Base-by-base conservation (phyloP, 2,888 invertebrate genomes). In the Acanthopleura granulata region DNA sequence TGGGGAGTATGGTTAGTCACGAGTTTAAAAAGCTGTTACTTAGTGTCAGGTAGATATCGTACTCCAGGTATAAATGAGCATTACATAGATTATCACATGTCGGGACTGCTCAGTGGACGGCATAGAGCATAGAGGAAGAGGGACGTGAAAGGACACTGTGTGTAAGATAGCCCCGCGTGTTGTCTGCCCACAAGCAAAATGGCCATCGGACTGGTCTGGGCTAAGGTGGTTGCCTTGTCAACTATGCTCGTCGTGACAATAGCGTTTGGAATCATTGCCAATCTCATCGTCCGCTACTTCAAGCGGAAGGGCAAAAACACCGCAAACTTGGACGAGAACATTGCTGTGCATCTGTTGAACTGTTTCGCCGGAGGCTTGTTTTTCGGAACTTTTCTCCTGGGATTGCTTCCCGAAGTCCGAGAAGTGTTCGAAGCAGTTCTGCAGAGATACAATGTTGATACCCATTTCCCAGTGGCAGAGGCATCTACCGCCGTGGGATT, bases 361-460 rank as follows among this genome's bases (percentile, higher is more conserved):
- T 90, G 90, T 76, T 81, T 91, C 70, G 86, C 89, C 25, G 90
- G 90, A 15, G 91, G 91, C 4, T 88, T 91, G 14, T 91, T 91
- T 78, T 82, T 91, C 15, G 90, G 88, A 0, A 89, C 90, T 73
- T 89, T 88, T 74, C 85, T 91, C 57, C 80, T 91, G 3, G 86
- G 88, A 72, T 81, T 91, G 12, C 79, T 91, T 27, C 90, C 91
- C 1, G 88, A 89, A 79, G 89, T 89, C 0, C 79, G 85, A 49
- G 86, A 88, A 69, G 82, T 86, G 66, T 84, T 90, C 77, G 78
- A 80, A 11, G 77, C 76, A 0, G 72, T 77, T 22, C 50, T 81
- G 16, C 50, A 76, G 40, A 57, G 73, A 27, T 74, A 81, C 74
- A 9, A 77, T 76, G 11, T 69, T 27, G 30, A 70, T 14, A 61